Base-by-base conservation (phyloP, 2,797 vertebrate species). In the Myotis pilosus region DNA sequence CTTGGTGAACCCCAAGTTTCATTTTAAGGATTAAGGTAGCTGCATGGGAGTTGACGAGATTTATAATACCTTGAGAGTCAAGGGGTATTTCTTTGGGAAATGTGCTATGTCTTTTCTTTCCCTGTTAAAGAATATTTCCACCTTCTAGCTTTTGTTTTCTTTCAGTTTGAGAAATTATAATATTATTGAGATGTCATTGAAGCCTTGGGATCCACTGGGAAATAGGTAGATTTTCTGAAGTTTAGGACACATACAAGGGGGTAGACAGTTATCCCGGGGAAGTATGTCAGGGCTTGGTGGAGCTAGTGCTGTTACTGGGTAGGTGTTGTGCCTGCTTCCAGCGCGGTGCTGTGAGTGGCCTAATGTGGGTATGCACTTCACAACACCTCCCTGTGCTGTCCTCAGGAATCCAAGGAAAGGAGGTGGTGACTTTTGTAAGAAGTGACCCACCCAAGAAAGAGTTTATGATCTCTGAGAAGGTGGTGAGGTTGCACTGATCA, bases 151-250 rank as follows among this genome's bases (percentile, higher is more conserved):
- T 71, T 55, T 53, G 25, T 84, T 81, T 74, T 55, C 20, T 93
- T 93, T 95, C 44, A 20, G 10, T 72, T 91, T 91, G 71, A 92
- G 47, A 75, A 71, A 30, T 84, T 89, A 36, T 30, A 69, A 13
- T 62, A 3, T 28, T 62, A 30, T 25, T 62, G 15, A 62, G 60
- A 62, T 62, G 28, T 62, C 60, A 62, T 62, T 62, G 60, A 89
- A 80, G n/a, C 51, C 44, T 75, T 92, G 28, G 28, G 57, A 74
- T 81, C 17, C 22, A 38, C 55, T 87, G 51, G 71, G 80, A 82
- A 89, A 57, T 78, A 79, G 47, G 36, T 38, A 25, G 11, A n/a
- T 89, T 83, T 88, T 81, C 69, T 76, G 13, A 79, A 81, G 23
- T 87, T 64, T 51, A 49, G 47, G 33, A 83, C 23, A 62, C 33